Evolutionary conservation across 2,113 vertebrate species (phyloP), one percentile per base, ranked within the genome.

Genomic region (Bothrops jararaca): DNA sequence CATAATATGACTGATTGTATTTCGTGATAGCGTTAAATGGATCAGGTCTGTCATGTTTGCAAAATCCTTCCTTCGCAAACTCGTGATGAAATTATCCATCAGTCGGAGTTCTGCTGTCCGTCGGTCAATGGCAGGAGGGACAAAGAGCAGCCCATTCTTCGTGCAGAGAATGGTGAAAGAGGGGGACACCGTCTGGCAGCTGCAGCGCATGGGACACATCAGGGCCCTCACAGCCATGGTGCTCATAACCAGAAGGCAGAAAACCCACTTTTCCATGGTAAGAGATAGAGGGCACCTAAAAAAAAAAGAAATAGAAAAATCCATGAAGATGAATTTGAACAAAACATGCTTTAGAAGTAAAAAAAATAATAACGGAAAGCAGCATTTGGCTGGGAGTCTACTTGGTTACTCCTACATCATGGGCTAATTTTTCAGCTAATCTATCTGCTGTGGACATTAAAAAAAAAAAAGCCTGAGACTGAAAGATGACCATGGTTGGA

Each of bases 1-100:
- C 85, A 99, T 98, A 95, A 99, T 98, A 20, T 99, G 99, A 97
- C 98, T 99, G 95, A 99, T 99, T 91, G 99, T 99, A 93, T 99
- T 99, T 10, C 98, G 97, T 0, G 98, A 99, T 0, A 99, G 93
- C 0, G 99, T 99, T 94, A 99, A 95, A 90, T 99, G 99, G 53
- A 99, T 97, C 2, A 99, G 97, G 52, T 98, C 98, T 0, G 99
- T 99, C 99, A 99, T 99, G 97, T 99, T 99, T 91, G 98, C 98
- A 93, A 99, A 99, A 90, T 99, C 99, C 0, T 97, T 97, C 2
- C 96, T 95, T 24, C 98, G 96, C 0, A 99, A 98, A 0, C 98
- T 98, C 0, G 99, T 99, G 91, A 99, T 99, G 95, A 99, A 99
- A 95, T 99, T 99, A 93, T 99, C 99, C 9, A 99, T 98, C 2